Base-by-base conservation (phyloP, 2,113 vertebrate genomes). In the Solenodon paradoxus region DNA sequence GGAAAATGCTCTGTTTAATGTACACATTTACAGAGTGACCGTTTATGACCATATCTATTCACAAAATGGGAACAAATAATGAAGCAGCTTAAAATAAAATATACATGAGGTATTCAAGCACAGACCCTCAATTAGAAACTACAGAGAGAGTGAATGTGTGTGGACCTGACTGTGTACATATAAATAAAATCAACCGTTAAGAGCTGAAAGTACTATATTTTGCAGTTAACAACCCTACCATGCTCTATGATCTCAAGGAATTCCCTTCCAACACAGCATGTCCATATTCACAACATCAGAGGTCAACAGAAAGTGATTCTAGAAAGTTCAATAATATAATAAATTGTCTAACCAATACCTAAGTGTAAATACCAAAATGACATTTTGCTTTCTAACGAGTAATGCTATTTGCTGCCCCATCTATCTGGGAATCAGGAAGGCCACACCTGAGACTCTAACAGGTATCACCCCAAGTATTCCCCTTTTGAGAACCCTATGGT, bases 361-460 rank as follows among this genome's bases (percentile, higher is more conserved):
- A 4, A 59, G 32, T 30, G 22, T 40, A n/a, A 47, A 72, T 28
- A 42, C 6, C 12, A 5, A 17, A 24, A 19, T 64, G 17, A 40
- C 4, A 26, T 1, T 0, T 10, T 84, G 16, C 11, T 17, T 0
- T 1, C 35, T 15, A n/a, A 20, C 20, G 1, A 57, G 68, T n/a
- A 80, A 80, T 17, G 24, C 40, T 61, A 6, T 17, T 8, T 0
- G 12, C 35, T 24, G 20, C 24, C 19, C 59, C 3, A 2, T 20
- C 10, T 38, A n/a, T n/a, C n/a, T n/a, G n/a, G n/a, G n/a, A 38
- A 51, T 19, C 16, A 22, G 40, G 19, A 84, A 84, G 16, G 30
- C 22, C 49, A 11, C 5, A 11, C 40, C 9, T 69, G 5, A 53
- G 22, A 15, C 35, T 57, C 59, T 35, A 17, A n/a, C 2, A 49